Evolutionary conservation across 2,888 invertebrate genomes (phyloP).

Genomic region (Rotaria socialis): DNA sequence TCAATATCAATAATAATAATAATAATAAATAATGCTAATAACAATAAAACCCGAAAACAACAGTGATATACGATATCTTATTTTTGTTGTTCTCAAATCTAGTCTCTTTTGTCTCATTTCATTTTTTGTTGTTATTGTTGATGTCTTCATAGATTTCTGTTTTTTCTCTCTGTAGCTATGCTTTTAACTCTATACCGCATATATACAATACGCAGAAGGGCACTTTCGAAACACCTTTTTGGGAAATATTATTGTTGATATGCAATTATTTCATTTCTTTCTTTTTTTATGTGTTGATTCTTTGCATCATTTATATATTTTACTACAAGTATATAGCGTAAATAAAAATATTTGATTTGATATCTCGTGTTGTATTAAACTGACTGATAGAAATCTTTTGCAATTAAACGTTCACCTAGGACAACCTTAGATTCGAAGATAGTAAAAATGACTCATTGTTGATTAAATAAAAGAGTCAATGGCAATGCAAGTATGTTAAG

Average conservation of each 20-base stretch:
- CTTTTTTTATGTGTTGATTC: background rate
- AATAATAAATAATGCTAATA: background rate
- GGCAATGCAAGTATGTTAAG: too few relatives aligned
- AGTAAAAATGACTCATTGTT: too few relatives aligned
- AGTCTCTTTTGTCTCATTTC: background rate
- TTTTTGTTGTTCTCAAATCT: background rate
- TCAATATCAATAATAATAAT: background rate
- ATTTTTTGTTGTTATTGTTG: background rate
- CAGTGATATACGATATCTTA: constrained; percentile 13
- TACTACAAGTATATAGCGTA: background rate
- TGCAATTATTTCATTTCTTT: background rate
- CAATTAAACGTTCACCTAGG: too few relatives aligned
- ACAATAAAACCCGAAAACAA: background rate
- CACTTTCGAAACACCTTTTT: background rate
- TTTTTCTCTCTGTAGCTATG: background rate
- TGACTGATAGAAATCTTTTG: too few relatives aligned
- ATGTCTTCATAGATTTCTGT: background rate
- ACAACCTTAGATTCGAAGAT: too few relatives aligned
- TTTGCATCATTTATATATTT: constrained; percentile 2
- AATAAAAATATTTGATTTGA: background rate
- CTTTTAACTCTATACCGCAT: background rate
- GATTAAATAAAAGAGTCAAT: too few relatives aligned
- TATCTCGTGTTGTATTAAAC: too few relatives aligned
- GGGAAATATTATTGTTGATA: background rate
- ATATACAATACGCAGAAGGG: background rate